phyloP scores from a whole-genome alignment of 2,888 invertebrate genomes.

The Patella caerulea region DNA sequence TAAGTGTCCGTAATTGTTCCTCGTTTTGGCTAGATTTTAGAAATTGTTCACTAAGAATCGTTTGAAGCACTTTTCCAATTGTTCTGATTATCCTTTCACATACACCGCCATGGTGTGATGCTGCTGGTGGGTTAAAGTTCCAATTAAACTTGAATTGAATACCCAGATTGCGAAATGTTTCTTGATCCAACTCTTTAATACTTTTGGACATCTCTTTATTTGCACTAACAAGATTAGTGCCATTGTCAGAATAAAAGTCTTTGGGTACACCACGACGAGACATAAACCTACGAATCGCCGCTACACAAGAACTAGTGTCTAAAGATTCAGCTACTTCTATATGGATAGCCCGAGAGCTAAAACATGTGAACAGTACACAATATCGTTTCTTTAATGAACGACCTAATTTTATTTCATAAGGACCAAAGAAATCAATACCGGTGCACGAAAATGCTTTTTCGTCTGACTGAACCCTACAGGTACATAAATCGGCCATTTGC shows the following conservation, averaged over 20 bases:
- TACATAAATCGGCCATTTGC: too few species aligned
- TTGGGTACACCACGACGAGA: not conserved
- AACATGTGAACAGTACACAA: too few species aligned
- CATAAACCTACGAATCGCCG: too few species aligned
- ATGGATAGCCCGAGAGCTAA: too few species aligned
- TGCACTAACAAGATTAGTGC: slow-evolving; percentile 29
- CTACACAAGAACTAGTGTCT: too few species aligned
- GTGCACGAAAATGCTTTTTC: too few species aligned
- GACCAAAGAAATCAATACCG: too few species aligned
- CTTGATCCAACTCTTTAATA: slow-evolving; percentile 11
- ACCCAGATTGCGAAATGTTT: not conserved
- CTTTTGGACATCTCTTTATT: slow-evolving; percentile 23
- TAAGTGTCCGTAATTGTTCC: slow-evolving; percentile 32
- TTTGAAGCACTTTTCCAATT: slow-evolving; percentile 17
- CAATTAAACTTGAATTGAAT: slow-evolving; percentile 9
- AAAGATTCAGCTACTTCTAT: too few species aligned
- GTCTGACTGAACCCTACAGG: too few species aligned
- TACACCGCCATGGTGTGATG: slow-evolving; percentile 21
- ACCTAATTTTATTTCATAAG: too few species aligned
- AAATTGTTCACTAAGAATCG: slow-evolving; percentile 22
- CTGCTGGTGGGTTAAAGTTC: slow-evolving; percentile 23
- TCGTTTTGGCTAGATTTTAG: slow-evolving; percentile 14
- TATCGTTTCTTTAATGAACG: too few species aligned
- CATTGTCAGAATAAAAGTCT: slow-evolving; percentile 26
- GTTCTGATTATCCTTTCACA: slow-evolving; percentile 26